Base-by-base conservation (phyloP, 2,888 invertebrate genomes). In the Apoderus coryli region DNA sequence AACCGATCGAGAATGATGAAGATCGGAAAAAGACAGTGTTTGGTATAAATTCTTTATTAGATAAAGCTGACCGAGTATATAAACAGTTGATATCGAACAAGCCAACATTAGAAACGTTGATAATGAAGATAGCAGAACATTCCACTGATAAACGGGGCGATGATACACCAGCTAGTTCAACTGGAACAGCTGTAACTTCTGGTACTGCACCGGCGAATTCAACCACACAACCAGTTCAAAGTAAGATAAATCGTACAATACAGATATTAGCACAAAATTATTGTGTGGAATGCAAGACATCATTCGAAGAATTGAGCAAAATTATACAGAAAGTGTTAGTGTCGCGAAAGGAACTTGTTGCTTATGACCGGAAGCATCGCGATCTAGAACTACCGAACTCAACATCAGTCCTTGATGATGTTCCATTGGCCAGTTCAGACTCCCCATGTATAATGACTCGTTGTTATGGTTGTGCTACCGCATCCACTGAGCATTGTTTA, bases 1-100 rank as follows among this genome's bases (percentile, higher is more conserved):
- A 96, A 61, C 89, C 90, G 7, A 93, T 96, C 12, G 92, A 95
- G 57, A 90, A 79, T 44, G 95, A 95, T 48, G 93, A 95, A 44
- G 96, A 95, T 56, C 69, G 95, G 3, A 88, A 89, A 54, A 93
- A 93, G 62, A 89, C 92, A 37, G 84, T 93, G 13, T 76, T 80
- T 19, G 80, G 80, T 22, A 93, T 96, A 43, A 90, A 93, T 47
- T 72, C 78, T 1, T 62, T 92, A 37, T 59, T 96, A 29, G 93
- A 95, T 48, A 90, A 92, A 50, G 95, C 95, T 0, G 96, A 96
- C 57, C 66, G 86, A 12, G 84, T 90, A 10, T 93, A 95, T 56
- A 76, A 88, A 32, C 88, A 89, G 53, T 63, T 96, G 5, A 79
- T 88, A 42, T 74, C 79, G 3, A 86, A 88, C 51, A 89, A 92